Conservation (phyloP, 2,797 vertebrate genomes). For the Paramormyrops hopkinsi region DNA sequence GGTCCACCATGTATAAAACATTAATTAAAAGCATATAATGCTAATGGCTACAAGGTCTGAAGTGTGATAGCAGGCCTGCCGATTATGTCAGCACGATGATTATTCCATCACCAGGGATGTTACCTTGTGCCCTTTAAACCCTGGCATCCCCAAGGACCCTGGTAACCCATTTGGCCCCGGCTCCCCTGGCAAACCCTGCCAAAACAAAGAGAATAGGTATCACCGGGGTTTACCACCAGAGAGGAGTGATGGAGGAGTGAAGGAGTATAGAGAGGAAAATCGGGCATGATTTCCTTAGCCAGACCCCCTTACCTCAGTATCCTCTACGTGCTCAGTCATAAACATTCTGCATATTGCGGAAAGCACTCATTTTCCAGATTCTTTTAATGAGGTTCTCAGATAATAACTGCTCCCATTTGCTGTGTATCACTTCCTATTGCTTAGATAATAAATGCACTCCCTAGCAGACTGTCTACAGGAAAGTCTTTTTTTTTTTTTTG, state of each 20-base stretch:
- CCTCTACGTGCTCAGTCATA: not conserved
- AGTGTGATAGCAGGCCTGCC: not conserved
- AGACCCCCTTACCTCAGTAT: not conserved
- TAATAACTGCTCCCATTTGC: not conserved
- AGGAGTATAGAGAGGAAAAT: not conserved
- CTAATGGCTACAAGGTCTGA: not conserved
- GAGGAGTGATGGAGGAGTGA: not conserved
- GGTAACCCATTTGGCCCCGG: conserved; percentile 54
- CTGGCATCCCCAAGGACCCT: conserved; percentile 54
- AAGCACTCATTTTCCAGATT: not conserved
- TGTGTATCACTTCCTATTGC: not conserved
- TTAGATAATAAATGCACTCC: not conserved
- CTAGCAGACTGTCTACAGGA: not conserved
- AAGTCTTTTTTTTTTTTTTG: not conserved
- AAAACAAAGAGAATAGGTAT: conserved; percentile 2
- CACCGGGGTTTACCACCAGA: not conserved
- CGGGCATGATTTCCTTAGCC: not conserved
- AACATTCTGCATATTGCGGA: not conserved
- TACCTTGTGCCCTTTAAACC: conserved; percentile 70
- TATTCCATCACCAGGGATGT: not conserved
- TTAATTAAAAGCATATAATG: not conserved
- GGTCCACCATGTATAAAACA: not conserved
- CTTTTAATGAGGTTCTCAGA: not conserved
- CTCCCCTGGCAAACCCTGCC: conserved; percentile 58
- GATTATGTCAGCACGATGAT: not conserved